Evolutionary conservation across 2,888 invertebrate genomes (phyloP).

Genomic region (Ptychoptera contaminata): DNA sequence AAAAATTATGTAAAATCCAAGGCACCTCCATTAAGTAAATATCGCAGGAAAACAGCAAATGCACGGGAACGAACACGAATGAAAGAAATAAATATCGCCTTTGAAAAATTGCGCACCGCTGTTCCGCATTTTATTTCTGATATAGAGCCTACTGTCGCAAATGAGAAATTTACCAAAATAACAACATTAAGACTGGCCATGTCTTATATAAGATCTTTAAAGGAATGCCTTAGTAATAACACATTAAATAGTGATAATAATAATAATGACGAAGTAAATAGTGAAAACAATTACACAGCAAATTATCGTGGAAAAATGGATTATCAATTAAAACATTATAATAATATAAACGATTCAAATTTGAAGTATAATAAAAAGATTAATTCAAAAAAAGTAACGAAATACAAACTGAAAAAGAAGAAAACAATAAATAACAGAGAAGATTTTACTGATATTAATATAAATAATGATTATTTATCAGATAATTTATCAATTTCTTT

Average conservation of each 20-base stretch:
- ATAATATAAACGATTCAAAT: too few species aligned
- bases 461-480: too few species aligned
- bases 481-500: too few species aligned
- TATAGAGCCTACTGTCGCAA: slow-evolving; percentile 29
- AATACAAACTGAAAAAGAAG: too few species aligned
- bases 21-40: slow-evolving; percentile 69
- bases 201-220: slow-evolving; percentile 68
- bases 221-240: slow-evolving; percentile 38
- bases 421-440: too few species aligned
- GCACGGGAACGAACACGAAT: slow-evolving; percentile 74
- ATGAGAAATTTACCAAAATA: slow-evolving; percentile 78
- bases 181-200: slow-evolving; percentile 74
- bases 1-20: slow-evolving; percentile 46
- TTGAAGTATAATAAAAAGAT: too few species aligned
- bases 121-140: slow-evolving; percentile 41
- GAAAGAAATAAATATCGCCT: slow-evolving; percentile 81
- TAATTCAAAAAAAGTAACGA: too few species aligned
- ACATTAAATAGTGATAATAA: slow-evolving; percentile 6
- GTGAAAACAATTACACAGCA: too few species aligned
- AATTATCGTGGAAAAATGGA: too few species aligned
- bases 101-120: slow-evolving; percentile 61
- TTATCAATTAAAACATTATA: too few species aligned
- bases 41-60: slow-evolving; percentile 79
- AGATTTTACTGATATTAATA: too few species aligned
- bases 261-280: too few species aligned